Conservation (phyloP, 2,113 vertebrate genomes). For the Hydrochoerus hydrochaeris region DNA sequence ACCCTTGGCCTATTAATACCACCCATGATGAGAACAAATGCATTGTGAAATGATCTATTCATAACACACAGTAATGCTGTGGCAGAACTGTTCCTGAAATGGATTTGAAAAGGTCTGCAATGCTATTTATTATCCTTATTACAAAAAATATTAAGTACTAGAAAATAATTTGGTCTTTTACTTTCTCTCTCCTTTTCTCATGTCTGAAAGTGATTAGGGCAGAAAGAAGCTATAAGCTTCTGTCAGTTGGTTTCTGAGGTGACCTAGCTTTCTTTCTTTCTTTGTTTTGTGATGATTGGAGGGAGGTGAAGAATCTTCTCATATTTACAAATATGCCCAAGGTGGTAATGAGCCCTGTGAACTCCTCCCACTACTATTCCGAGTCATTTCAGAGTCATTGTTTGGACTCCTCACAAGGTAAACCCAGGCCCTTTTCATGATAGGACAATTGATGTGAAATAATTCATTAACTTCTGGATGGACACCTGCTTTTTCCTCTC, state of each 20-base stretch:
- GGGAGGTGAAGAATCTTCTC: neutral
- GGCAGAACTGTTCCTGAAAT: slow-evolving; percentile 19
- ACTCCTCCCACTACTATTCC: neutral
- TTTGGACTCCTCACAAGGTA: neutral
- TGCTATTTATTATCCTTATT: slow-evolving; percentile 61
- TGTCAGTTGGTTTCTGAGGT: slow-evolving; percentile 21
- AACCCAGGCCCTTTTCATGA: neutral
- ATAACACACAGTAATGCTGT: slow-evolving; percentile 43
- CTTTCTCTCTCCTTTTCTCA: neutral
- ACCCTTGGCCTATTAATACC: slow-evolving; percentile 28
- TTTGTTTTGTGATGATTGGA: neutral
- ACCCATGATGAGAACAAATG: slow-evolving; percentile 49
- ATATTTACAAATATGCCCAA: neutral
- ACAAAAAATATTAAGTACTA: slow-evolving; percentile 1
- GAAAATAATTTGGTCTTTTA: slow-evolving; percentile 17
- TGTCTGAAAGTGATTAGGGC: neutral
- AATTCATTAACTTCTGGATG: neutral
- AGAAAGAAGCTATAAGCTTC: slow-evolving; percentile 1
- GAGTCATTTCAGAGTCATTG: neutral
- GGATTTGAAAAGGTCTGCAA: slow-evolving; percentile 61
- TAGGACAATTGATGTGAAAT: neutral
- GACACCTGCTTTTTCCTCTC: neutral
- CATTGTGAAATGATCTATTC: slow-evolving; percentile 54
- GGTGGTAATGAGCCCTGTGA: neutral
- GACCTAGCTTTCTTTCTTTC: neutral